Evolutionary conservation across 2,888 invertebrate species (phyloP), one percentile per base, ranked within the genome.

Genomic region (Myopa testacea): DNA sequence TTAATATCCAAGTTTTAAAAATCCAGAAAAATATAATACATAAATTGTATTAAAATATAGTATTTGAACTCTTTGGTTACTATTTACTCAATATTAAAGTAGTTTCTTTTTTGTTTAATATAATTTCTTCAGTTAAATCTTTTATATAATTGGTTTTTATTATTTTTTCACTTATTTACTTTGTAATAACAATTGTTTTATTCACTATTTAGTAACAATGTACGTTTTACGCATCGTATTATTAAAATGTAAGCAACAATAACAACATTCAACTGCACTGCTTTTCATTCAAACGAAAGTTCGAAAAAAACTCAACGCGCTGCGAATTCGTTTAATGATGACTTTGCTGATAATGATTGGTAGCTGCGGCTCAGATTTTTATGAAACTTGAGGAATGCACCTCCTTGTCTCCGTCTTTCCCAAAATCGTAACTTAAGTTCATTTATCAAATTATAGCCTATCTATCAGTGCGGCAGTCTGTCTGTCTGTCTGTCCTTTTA

Each of bases 271-370:
- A 65, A 65, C 34, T 65, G 26, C 65, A 65, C 65, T 65, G 37
- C 3, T 65, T 45, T 45, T 45, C 45, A 45, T 45, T 37, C 37
- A 65, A 65, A 38, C 65, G 65, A 65, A 65, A 65, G 38, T 65
- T 65, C 10, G 26, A 7, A 26, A 62, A 1, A 62, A n/a, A 62
- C 4, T 65, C 4, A 14, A 38, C 65, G 62, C 62, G 26, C 62
- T 45, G 19, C 26, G 16, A 65, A 65, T 37, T 65, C 37, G 65
- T 65, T 65, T 65, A 65, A 37, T 65, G 37, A 65, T 65, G 65
- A 37, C 65, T 65, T 65, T 38, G 34, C 8, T 38, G 12, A 14
- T 37, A 16, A 65, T 34, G 12, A 34, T 12, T 65, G 37, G 10
- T 55, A 37, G 6, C 62, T 62, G 34, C 7, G 26, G 14, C 12